phyloP scores from a whole-genome alignment of 1,140 invertebrate genomes.

The Anastrepha ludens region DNA sequence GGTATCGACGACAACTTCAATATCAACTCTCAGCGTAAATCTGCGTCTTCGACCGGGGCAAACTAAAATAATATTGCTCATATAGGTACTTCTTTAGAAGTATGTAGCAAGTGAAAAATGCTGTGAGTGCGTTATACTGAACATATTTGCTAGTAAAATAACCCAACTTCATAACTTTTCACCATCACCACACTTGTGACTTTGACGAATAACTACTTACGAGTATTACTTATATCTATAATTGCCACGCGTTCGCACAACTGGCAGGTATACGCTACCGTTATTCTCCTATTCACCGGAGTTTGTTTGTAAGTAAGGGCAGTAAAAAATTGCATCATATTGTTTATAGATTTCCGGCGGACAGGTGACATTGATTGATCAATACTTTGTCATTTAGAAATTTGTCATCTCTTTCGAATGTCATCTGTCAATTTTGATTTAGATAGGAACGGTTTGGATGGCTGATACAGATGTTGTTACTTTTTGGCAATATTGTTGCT shows the following conservation, averaged over 20 bases:
- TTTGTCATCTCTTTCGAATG: constrained; percentile 56
- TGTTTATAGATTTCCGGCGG: constrained; percentile 54
- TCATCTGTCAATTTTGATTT: constrained; percentile 57
- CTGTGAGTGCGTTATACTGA: neutral
- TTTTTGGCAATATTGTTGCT: no score
- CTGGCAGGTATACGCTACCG: neutral
- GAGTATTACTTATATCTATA: neutral
- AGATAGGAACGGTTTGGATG: neutral
- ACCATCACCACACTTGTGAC: neutral
- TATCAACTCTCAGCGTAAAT: no score
- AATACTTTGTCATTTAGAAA: constrained; percentile 56
- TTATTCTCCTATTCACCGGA: neutral
- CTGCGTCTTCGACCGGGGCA: no score
- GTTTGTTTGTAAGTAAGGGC: neutral
- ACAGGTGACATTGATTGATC: constrained; percentile 58
- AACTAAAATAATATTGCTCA: no score
- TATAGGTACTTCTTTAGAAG: no score
- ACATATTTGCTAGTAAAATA: neutral
- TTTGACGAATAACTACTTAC: constrained; percentile 37
- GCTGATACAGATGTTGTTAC: no score
- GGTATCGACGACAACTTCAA: no score
- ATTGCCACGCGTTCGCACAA: constrained; percentile 42
- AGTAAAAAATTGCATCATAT: constrained; percentile 33
- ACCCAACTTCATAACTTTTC: neutral
- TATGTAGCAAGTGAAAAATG: no score